A percentile compares a stretch with the other conserved stretches of the same genome.
phyloP scores from a whole-genome alignment of 2,113 vertebrate species.

The Stegostoma tigrinum region DNA sequence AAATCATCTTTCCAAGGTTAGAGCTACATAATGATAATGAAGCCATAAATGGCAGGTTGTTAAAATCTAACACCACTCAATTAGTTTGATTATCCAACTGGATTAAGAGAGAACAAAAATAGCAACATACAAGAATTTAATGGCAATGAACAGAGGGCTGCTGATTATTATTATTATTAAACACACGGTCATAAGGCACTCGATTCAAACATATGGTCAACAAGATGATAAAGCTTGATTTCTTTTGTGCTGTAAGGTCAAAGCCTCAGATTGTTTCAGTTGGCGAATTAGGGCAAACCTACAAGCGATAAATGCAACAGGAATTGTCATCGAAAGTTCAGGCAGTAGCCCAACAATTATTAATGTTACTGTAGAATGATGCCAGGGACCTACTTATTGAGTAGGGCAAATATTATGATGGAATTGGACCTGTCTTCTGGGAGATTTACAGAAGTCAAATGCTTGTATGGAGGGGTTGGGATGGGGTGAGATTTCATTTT shows the following conservation, averaged over 20 bases:
- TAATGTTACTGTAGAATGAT: background rate
- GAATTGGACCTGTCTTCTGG: background rate
- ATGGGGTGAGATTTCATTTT: background rate
- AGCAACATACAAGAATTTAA: constrained; percentile 5
- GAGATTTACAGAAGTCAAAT: background rate
- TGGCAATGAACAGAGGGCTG: background rate
- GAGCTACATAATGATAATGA: background rate
- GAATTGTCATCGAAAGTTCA: background rate
- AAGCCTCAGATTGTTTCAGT: background rate
- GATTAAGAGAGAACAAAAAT: constrained; percentile 25
- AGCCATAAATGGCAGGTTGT: background rate
- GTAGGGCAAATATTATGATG: background rate
- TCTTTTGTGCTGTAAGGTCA: constrained; percentile 19
- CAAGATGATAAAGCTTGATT: background rate
- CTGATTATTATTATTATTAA: constrained; percentile 31
- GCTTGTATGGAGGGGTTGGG: background rate
- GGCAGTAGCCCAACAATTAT: background rate
- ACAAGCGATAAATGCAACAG: background rate
- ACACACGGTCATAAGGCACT: background rate
- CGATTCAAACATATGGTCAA: background rate
- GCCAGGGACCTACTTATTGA: background rate
- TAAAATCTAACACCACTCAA: constrained; percentile 9
- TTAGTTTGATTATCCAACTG: background rate
- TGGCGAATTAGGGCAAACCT: background rate
- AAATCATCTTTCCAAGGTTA: constrained; percentile 23